These are phyloP conservation scores for Diplodus puntazzo DNA, from an alignment of 2,797 vertebrate species.

Conservation along the genomic window DNA sequence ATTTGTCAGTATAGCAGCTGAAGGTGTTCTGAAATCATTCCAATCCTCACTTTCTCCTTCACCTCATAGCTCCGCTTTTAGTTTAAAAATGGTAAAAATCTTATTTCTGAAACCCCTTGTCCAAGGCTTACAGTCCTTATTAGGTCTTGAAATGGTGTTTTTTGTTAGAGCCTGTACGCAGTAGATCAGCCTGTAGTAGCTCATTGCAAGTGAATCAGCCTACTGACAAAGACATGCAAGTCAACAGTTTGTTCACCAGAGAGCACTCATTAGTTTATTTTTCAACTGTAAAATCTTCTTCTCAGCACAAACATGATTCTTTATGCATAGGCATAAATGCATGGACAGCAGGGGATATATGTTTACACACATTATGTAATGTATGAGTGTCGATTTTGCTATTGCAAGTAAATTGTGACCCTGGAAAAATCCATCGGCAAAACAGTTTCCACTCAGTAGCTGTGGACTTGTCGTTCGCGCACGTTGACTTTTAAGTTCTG, in stretches of 20 bases:
- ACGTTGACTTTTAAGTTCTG: neutral
- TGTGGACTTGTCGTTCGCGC: neutral
- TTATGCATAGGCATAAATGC: neutral
- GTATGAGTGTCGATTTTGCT: neutral
- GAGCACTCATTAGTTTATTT: neutral
- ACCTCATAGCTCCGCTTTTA: neutral
- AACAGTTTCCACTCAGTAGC: neutral
- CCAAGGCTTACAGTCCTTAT: neutral
- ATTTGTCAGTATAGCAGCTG: neutral
- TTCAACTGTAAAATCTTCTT: neutral
- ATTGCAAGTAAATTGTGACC: neutral
- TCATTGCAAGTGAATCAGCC: neutral
- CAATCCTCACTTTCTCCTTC: neutral
- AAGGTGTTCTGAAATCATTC: neutral
- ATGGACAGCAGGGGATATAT: neutral
- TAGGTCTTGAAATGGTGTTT: neutral
- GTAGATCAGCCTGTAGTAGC: neutral
- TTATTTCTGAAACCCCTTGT: neutral
- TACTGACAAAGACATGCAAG: neutral
- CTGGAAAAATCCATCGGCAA: neutral
- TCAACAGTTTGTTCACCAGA: neutral
- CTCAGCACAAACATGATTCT: too few species aligned
- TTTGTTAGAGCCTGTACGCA: neutral
- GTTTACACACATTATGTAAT: neutral
- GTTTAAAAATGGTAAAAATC: neutral